Evolutionary conservation across 1,140 invertebrate genomes (phyloP).

Genomic region (Conus ventricosus): DNA sequence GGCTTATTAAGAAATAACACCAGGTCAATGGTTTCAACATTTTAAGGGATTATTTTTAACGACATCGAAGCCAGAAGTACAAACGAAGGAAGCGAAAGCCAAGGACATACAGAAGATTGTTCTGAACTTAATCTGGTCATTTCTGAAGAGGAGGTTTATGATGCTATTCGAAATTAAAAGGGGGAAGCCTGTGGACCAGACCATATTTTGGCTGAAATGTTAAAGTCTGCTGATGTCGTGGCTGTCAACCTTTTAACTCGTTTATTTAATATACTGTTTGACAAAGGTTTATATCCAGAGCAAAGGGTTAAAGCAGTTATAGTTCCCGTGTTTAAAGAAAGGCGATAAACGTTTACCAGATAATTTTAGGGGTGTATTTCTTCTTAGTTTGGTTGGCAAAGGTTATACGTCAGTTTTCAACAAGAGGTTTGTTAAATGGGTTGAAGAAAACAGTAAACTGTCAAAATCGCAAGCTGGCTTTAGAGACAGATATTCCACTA

Average conservation of each 20-base stretch:
- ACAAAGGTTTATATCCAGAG: constrained; percentile 15
- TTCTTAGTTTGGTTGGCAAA: no score
- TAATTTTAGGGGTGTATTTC: no score
- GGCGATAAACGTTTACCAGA: neutral
- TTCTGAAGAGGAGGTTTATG: no score
- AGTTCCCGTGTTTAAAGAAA: constrained; percentile 9
- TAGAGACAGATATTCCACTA: no score
- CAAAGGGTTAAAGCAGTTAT: neutral
- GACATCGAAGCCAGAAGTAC: no score
- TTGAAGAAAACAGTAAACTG: neutral
- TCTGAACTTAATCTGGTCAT: no score
- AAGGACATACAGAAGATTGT: no score
- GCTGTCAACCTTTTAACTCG: neutral
- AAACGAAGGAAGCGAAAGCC: no score
- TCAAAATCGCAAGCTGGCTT: neutral
- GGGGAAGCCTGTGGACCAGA: constrained; percentile 1
- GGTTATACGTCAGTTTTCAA: neutral
- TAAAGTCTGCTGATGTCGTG: neutral
- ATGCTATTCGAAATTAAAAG: no score
- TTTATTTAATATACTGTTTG: constrained; percentile 16
- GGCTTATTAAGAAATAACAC: no score
- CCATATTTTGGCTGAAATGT: neutral
- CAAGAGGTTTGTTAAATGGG: neutral
- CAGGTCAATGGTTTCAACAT: no score
- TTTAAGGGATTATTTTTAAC: no score